Evolutionary conservation across 2,797 vertebrate genomes (phyloP), one percentile per base, ranked within the genome.

Genomic region (Trachurus trachurus): DNA sequence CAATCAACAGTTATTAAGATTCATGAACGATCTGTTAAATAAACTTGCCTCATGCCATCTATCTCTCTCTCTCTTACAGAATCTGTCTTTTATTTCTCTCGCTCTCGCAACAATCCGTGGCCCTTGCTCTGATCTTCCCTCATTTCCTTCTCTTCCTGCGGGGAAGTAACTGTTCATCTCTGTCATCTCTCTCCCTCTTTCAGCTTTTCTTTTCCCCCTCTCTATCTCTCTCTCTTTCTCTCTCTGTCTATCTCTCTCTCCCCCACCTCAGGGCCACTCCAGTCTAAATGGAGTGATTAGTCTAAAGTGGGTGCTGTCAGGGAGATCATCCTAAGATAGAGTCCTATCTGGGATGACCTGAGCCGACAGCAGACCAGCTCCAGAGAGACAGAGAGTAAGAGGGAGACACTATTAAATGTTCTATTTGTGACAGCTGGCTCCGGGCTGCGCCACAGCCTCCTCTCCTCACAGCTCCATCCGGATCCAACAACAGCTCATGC

Each of bases 231-330:
- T 83, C 13, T 62, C 39, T 64, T 6, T 85, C 66, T 80, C 83
- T 77, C 71, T 54, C 76, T 74, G 62, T 75, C 40, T 77, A 67
- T 64, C 68, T 71, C 74, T 64, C 81, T 74, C 78, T 78, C 87
- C 88, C 90, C 87, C 88, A 89, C 92, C 92, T 88, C 88, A 87
- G 92, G 93, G 91, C 92, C 92, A 92, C 92, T 94, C 92, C 92
- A 92, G 90, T 93, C 89, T 94, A 94, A 93, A 94, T 92, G 91
- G 90, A 93, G 92, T 93, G 93, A 94, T 93, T 93, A 94, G 93
- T 92, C 92, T 94, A 94, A 94, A 93, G 92, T 94, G 93, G 93
- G 92, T 91, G 91, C 92, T 94, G 93, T 93, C 93, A 94, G 83
- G 86, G 89, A 93, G 93, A 94, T 93, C 92, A 94, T 92, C 90